These are phyloP conservation scores for Hemicrepidius hirtus DNA, from an alignment of 2,888 invertebrate genomes.

Conservation along the genomic window DNA sequence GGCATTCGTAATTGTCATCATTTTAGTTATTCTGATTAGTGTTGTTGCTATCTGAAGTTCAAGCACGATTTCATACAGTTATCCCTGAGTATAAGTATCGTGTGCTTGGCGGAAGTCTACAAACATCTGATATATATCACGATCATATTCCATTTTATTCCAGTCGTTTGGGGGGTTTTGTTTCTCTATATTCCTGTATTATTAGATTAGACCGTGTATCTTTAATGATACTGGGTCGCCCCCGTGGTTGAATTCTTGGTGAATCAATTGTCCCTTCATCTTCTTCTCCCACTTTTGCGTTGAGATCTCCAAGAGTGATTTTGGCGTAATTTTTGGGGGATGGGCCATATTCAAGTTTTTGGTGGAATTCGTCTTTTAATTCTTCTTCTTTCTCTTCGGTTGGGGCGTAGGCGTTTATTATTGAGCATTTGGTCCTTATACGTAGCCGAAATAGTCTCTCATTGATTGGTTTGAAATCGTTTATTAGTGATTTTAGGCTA, in stretches of 20 bases:
- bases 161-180: background rate
- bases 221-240: background rate
- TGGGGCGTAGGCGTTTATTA: background rate
- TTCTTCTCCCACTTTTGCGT: background rate
- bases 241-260: background rate
- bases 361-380: background rate
- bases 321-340: background rate
- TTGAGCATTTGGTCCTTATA: background rate
- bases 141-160: background rate
- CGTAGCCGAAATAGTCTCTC: background rate
- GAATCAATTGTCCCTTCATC: background rate
- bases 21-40: background rate
- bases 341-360: background rate
- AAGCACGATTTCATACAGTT: background rate
- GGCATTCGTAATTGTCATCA: background rate
- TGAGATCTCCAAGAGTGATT: background rate
- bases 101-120: slow-evolving; percentile 9
- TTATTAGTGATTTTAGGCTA: background rate
- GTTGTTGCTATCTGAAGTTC: background rate
- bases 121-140: background rate
- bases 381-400: background rate
- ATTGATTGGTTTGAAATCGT: background rate
- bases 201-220: background rate
- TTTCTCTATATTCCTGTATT: background rate
- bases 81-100: background rate